phyloP scores from a whole-genome alignment of 2,888 invertebrate species.

The Papilio elwesi region DNA sequence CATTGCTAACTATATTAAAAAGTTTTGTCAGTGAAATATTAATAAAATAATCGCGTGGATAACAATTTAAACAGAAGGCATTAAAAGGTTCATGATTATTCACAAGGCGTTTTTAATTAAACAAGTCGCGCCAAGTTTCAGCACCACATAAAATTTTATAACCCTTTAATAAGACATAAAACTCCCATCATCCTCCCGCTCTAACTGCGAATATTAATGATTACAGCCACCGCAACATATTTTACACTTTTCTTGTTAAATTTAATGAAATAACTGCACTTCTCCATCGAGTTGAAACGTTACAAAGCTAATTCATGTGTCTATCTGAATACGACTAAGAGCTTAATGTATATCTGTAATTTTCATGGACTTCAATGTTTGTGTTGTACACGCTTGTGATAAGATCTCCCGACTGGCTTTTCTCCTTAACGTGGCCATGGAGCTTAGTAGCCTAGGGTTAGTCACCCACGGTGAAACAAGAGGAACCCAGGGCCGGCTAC shows the following conservation, averaged over 20 bases:
- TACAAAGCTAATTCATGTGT: background rate
- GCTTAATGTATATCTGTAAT: background rate
- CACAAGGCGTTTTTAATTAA: slow-evolving; percentile 82
- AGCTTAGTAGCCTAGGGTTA: too few relatives aligned
- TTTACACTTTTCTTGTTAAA: slow-evolving; percentile 49
- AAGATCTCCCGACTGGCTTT: too few relatives aligned
- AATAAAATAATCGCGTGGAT: slow-evolving; percentile 44
- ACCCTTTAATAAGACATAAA: slow-evolving; percentile 83
- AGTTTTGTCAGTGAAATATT: slow-evolving; percentile 35
- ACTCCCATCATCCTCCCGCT: slow-evolving; percentile 71
- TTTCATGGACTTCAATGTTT: background rate
- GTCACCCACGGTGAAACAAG: too few relatives aligned
- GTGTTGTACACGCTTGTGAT: too few relatives aligned
- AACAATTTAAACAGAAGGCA: slow-evolving; percentile 59
- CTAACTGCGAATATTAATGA: slow-evolving; percentile 78
- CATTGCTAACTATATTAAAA: slow-evolving; percentile 23
- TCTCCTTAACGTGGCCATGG: too few relatives aligned
- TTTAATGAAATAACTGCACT: slow-evolving; percentile 41
- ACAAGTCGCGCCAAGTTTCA: slow-evolving; percentile 67
- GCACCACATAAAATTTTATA: slow-evolving; percentile 79
- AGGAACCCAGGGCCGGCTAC: too few relatives aligned
- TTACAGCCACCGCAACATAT: slow-evolving; percentile 71
- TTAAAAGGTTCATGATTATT: slow-evolving; percentile 77
- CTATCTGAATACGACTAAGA: slow-evolving; percentile 3
- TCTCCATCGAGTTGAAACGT: background rate